phyloP scores from a whole-genome alignment of 2,797 vertebrate genomes.

The Gymnothorax reevesii region DNA sequence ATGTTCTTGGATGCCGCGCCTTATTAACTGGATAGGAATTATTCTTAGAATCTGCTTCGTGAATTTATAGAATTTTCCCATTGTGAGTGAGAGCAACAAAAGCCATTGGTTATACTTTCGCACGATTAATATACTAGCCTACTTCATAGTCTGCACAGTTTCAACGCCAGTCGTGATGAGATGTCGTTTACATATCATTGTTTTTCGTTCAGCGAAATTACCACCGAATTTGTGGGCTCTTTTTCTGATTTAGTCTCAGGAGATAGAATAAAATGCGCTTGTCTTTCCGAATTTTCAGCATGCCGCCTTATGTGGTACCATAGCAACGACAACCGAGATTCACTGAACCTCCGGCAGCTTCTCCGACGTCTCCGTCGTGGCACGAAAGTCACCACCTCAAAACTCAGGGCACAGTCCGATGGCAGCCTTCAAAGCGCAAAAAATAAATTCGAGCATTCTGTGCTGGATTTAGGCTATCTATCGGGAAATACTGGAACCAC shows the following conservation, averaged over 20 bases:
- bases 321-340: slow-evolving; percentile 25
- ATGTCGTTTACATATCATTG: background rate
- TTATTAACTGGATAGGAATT: background rate
- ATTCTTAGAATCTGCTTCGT: slow-evolving; percentile 9
- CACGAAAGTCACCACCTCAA: slow-evolving; percentile 41
- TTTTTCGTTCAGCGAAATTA: background rate
- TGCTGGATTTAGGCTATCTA: slow-evolving; percentile 27
- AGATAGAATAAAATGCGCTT: slow-evolving; percentile 55
- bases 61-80: background rate
- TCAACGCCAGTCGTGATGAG: background rate
- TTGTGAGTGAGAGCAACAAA: background rate
- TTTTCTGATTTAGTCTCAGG: background rate
- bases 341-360: slow-evolving; percentile 22
- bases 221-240: background rate
- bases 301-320: slow-evolving; percentile 37
- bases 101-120: background rate
- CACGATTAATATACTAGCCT: slow-evolving; percentile 25
- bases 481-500: slow-evolving; percentile 24
- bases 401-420: slow-evolving; percentile 37
- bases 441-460: slow-evolving; percentile 25
- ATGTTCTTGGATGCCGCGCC: background rate
- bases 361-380: slow-evolving; percentile 45
- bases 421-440: slow-evolving; percentile 35
- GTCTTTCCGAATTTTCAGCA: slow-evolving; percentile 71
- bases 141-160: background rate